phyloP scores from a whole-genome alignment of 2,797 vertebrate genomes.

The Lerista edwardsae region DNA sequence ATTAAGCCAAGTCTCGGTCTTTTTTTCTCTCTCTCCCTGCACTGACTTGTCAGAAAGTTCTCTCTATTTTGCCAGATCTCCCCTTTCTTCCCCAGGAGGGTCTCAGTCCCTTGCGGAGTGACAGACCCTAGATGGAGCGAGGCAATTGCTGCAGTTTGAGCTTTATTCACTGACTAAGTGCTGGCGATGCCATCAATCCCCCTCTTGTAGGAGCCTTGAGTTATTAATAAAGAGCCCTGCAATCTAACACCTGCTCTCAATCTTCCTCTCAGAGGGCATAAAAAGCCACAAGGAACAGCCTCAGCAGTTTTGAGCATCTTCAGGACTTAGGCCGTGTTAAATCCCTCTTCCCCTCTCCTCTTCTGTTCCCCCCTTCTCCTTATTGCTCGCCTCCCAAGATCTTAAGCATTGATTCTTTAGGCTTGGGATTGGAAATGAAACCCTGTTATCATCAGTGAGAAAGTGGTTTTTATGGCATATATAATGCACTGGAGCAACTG shows the following conservation, averaged over 20 bases:
- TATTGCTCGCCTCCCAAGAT: slow-evolving; percentile 72
- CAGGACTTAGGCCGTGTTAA: slow-evolving; percentile 75
- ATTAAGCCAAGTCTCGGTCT: not conserved
- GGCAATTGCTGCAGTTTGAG: slow-evolving; percentile 26
- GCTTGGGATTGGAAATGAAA: slow-evolving; percentile 79
- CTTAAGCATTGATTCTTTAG: slow-evolving; percentile 76
- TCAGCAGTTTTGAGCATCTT: slow-evolving; percentile 72
- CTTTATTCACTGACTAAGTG: slow-evolving; percentile 57
- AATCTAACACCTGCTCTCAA: slow-evolving; percentile 63
- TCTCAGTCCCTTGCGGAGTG: not conserved
- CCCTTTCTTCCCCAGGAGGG: not conserved
- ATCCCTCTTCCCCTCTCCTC: slow-evolving; percentile 66
- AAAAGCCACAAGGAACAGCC: slow-evolving; percentile 66
- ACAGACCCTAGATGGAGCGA: not conserved
- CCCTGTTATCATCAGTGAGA: slow-evolving; percentile 81
- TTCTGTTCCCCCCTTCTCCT: not conserved
- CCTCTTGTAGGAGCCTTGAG: slow-evolving; percentile 46
- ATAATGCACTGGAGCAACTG: slow-evolving; percentile 80
- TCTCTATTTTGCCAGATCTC: not conserved
- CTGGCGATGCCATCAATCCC: slow-evolving; percentile 64
- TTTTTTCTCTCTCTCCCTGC: too few species aligned
- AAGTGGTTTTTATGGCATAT: slow-evolving; percentile 82
- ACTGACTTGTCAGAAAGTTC: not conserved
- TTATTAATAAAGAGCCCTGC: slow-evolving; percentile 69
- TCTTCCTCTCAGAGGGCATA: slow-evolving; percentile 65